A percentile compares a stretch with the other conserved stretches of the same genome.
Conservation (phyloP, 2,888 invertebrate genomes). For the Lithophane socia region DNA sequence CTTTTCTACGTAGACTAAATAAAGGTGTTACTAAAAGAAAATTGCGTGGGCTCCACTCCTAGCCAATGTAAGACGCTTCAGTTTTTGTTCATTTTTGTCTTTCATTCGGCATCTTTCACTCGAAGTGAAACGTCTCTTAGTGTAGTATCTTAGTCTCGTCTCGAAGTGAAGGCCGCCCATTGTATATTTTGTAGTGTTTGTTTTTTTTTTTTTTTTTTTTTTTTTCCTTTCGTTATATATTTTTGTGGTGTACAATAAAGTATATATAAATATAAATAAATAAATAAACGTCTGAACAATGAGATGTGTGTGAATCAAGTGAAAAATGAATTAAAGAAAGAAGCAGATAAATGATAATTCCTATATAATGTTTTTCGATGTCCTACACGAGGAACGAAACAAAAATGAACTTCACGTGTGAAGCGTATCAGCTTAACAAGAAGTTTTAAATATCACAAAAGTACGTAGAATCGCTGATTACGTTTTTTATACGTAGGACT, state of each 20-base stretch:
- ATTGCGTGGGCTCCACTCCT: background rate
- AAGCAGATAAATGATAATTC: background rate
- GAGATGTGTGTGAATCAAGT: too few relatives aligned
- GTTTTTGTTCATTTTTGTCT: background rate
- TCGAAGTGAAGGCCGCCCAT: too few relatives aligned
- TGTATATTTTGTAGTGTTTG: too few relatives aligned
- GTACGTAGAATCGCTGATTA: background rate
- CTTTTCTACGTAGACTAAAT: background rate
- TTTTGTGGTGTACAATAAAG: too few relatives aligned
- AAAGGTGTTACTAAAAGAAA: background rate
- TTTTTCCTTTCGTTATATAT: too few relatives aligned
- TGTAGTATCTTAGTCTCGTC: too few relatives aligned
- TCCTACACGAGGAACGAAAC: background rate
- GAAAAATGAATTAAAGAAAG: too few relatives aligned
- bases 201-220: too few relatives aligned
- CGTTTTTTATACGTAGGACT: background rate
- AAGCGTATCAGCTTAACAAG: background rate
- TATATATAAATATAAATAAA: too few relatives aligned
- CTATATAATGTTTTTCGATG: background rate
- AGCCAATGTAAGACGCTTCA: background rate
- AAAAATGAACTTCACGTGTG: background rate
- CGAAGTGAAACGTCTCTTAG: too few relatives aligned
- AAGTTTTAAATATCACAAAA: background rate
- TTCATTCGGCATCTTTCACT: too few relatives aligned
- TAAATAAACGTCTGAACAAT: too few relatives aligned